Percentiles rank a stretch among this genome's conserved stretches.
These are phyloP conservation scores for Sarcophaga variegata DNA, from an alignment of 2,888 invertebrate genomes.

Conservation along the genomic window DNA sequence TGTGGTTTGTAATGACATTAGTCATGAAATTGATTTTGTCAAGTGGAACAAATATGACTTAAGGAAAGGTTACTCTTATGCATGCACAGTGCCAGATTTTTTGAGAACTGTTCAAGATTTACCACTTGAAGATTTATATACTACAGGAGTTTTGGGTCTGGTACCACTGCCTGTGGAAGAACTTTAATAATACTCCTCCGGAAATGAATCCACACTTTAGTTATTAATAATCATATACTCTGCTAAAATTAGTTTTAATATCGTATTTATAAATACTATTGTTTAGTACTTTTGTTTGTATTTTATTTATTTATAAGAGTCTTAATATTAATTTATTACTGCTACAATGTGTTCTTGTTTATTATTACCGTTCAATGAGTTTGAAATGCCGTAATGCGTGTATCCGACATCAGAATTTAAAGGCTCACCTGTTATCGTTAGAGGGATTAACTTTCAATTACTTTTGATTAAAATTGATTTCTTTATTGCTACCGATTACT, in stretches of 20 bases:
- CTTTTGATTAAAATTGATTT: not conserved
- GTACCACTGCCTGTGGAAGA: not conserved
- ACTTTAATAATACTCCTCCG: not conserved
- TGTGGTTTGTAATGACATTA: slow-evolving; percentile 75
- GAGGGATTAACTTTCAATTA: not conserved
- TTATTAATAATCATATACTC: no score
- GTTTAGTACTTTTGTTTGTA: not conserved
- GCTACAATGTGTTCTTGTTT: not conserved
- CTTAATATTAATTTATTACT: slow-evolving; percentile 21
- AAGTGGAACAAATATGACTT: slow-evolving; percentile 77
- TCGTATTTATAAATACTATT: not conserved
- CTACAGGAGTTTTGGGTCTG: slow-evolving; percentile 57
- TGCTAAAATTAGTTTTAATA: not conserved
- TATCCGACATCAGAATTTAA: not conserved
- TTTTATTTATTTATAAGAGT: slow-evolving; percentile 8
- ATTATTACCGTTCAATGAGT: not conserved
- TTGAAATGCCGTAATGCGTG: not conserved
- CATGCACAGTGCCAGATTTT: slow-evolving; percentile 75
- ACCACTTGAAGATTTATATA: slow-evolving; percentile 76
- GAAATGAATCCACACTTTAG: no score
- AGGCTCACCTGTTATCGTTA: not conserved
- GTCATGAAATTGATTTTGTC: slow-evolving; percentile 73
- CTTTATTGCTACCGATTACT: no score
- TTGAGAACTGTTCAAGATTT: slow-evolving; percentile 72
- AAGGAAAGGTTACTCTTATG: slow-evolving; percentile 76